These are phyloP conservation scores for Villa cingulata DNA, from an alignment of 2,888 invertebrate genomes.

Conservation along the genomic window DNA sequence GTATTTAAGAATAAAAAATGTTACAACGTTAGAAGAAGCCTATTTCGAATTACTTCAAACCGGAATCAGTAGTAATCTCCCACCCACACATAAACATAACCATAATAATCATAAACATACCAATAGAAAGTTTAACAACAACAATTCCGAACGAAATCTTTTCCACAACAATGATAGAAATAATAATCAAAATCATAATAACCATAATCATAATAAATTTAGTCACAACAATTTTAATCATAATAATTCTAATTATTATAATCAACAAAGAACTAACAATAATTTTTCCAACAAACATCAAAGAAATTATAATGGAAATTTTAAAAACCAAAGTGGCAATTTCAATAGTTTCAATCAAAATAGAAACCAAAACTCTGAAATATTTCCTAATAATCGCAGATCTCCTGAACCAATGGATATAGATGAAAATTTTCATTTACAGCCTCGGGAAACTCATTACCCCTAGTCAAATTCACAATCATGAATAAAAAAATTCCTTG, in stretches of 20 bases:
- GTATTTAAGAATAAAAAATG: slow-evolving; percentile 1
- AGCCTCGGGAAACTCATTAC: not conserved
- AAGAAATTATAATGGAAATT: not conserved
- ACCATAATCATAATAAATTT: not conserved
- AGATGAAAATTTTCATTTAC: slow-evolving; percentile 2
- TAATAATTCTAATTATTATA: not conserved
- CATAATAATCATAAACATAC: not conserved
- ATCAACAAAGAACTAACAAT: not conserved
- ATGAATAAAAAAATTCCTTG: too few species aligned
- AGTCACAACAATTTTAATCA: not conserved
- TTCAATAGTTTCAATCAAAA: not conserved
- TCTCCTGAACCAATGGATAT: not conserved
- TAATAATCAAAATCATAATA: not conserved
- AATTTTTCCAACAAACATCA: not conserved
- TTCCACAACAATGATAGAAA: not conserved
- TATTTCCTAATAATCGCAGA: not conserved
- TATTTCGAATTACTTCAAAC: too few species aligned
- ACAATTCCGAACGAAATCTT: too few species aligned
- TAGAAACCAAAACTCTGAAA: not conserved
- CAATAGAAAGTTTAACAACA: not conserved
- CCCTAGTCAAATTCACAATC: slow-evolving; percentile 1
- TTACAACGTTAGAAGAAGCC: not conserved
- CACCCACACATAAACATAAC: not conserved
- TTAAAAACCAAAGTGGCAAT: too few species aligned
- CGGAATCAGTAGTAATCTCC: too few species aligned